These are phyloP conservation scores for Rhadina sibilatrix DNA, from an alignment of 2,113 vertebrate species.

Conservation along the genomic window DNA sequence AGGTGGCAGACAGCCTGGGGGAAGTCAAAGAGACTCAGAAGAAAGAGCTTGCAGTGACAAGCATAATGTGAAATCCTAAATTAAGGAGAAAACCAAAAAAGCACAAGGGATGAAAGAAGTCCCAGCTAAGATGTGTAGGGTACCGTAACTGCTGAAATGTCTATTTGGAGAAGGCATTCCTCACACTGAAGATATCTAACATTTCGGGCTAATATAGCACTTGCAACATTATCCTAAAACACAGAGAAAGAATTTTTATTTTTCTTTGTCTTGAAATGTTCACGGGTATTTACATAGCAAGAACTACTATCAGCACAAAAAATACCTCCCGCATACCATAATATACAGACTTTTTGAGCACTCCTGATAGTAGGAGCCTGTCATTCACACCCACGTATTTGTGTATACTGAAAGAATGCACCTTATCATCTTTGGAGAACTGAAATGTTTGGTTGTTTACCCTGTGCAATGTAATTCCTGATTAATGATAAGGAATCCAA, in stretches of 20 bases:
- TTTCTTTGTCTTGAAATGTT: neutral
- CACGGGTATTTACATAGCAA: neutral
- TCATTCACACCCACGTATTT: neutral
- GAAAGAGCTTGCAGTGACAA: neutral
- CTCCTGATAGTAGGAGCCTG: neutral
- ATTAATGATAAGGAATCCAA: neutral
- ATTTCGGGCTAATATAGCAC: neutral
- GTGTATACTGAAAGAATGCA: neutral
- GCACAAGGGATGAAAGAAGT: neutral
- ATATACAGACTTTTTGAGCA: neutral
- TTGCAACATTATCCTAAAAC: neutral
- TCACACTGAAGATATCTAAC: neutral
- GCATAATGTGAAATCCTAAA: neutral
- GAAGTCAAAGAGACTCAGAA: neutral
- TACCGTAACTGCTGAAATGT: neutral
- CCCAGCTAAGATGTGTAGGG: neutral
- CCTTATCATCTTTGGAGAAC: neutral
- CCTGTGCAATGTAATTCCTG: neutral
- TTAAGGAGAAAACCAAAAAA: neutral
- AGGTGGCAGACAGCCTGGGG: neutral
- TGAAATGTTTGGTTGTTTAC: neutral
- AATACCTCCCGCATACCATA: neutral
- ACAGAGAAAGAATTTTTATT: neutral
- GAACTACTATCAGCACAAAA: neutral
- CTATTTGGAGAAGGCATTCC: neutral